Base-by-base conservation (phyloP, 2,888 invertebrate species). In the Cancer borealis region DNA sequence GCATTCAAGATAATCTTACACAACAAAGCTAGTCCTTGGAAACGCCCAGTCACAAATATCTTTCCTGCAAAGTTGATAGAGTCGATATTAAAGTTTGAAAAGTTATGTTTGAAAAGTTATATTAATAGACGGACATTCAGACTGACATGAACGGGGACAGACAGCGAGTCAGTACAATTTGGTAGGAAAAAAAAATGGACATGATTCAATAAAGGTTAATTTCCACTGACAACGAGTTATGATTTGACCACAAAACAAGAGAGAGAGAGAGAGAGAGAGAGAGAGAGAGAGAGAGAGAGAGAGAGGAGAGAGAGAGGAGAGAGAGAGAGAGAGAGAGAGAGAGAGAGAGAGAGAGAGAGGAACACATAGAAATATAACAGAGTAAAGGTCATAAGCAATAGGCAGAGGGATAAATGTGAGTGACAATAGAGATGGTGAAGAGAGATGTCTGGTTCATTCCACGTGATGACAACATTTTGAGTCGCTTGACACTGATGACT, bases 61-160 rank as follows among this genome's bases (percentile, higher is more conserved):
- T 66, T 66, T 66, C n/a, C 66, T 66, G 66, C 66, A 0, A 66
- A 66, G 66, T 66, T 66, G 66, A 66, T 66, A 3, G 66, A 66
- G n/a, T 66, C 66, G 66, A 66, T 21, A 66, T n/a, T 66, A 66
- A 66, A 66, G 66, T 66, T 66, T 66, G 66, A 17, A n/a, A 66
- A n/a, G n/a, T n/a, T n/a, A n/a, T n/a, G n/a, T n/a, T n/a, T 66
- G 66, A 17, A n/a, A 66, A 66, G 66, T 66, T 66, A 66, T n/a
- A 66, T 66, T 66, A n/a, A 66, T 66, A 66, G 66, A 66, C n/a
- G 66, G n/a, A 66, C 66, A 66, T 66, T 66, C 66, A n/a, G 66
- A n/a, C 66, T 66, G n/a, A n/a, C 66, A n/a, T 66, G 66, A 6
- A n/a, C n/a, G 66, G 66, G 66, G n/a, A 54, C 14, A 17, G 54